A percentile compares a stretch with the other conserved stretches of the same genome.
These are phyloP conservation scores for Agrochola circellaris DNA, from an alignment of 2,888 invertebrate species.

Conservation along the genomic window DNA sequence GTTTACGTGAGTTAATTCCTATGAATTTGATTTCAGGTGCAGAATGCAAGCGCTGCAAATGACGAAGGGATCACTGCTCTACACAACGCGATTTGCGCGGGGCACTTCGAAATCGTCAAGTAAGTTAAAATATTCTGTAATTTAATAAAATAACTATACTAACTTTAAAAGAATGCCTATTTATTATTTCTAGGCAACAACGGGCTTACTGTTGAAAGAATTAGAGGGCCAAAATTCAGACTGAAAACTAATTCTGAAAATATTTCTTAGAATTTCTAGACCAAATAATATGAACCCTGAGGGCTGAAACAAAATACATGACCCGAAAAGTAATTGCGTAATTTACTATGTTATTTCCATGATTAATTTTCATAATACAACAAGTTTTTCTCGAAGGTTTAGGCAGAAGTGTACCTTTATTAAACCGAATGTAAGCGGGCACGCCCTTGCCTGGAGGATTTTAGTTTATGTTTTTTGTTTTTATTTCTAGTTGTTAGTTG, in stretches of 20 bases:
- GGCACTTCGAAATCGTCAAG: constrained; percentile 99
- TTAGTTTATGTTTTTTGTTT: no score
- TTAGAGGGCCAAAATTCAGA: not conserved
- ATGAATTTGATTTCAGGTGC: constrained; percentile 90
- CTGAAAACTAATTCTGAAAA: not conserved
- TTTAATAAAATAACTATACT: not conserved
- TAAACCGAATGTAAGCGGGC: no score
- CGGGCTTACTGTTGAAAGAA: not conserved
- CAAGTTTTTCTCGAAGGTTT: no score
- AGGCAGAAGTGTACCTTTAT: no score
- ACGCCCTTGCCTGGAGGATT: no score
- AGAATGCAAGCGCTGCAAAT: constrained; percentile 99
- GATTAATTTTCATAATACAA: not conserved
- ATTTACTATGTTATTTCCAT: not conserved
- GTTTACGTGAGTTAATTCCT: not conserved
- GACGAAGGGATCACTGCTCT: constrained; percentile 99
- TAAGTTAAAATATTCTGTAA: constrained; percentile 78
- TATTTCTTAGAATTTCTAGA: not conserved
- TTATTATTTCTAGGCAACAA: not conserved
- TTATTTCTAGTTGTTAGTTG: no score
- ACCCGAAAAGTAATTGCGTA: constrained; percentile 2
- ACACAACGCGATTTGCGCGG: constrained; percentile 99
- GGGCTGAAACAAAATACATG: not conserved
- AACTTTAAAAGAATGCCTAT: not conserved
- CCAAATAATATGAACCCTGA: not conserved